Evolutionary conservation across 2,797 vertebrate genomes (phyloP).

Genomic region (Huso huso): DNA sequence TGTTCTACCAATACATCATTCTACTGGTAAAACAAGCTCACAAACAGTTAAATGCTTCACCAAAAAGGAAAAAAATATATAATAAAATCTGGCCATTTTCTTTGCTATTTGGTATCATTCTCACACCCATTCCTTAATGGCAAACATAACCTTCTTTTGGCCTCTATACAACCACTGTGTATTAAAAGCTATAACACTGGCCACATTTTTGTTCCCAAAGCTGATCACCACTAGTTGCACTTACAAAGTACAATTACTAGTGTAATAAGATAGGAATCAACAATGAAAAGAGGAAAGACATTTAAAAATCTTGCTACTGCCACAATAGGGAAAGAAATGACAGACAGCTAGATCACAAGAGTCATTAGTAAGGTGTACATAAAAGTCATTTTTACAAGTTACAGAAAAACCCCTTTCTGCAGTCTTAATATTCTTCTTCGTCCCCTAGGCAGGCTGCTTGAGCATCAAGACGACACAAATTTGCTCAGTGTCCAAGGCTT

Average conservation of each 20-base stretch:
- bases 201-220: slow-evolving; percentile 50
- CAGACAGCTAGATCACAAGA: slow-evolving; percentile 68
- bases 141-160: slow-evolving; percentile 41
- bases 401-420: slow-evolving; percentile 45
- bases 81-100: slow-evolving; percentile 61
- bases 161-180: slow-evolving; percentile 46
- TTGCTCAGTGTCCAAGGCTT: slow-evolving; percentile 63
- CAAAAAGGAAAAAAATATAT: slow-evolving; percentile 44
- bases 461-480: slow-evolving; percentile 43
- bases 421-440: slow-evolving; percentile 29
- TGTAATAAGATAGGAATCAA: slow-evolving; percentile 54
- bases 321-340: slow-evolving; percentile 63
- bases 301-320: slow-evolving; percentile 55
- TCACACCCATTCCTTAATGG: slow-evolving; percentile 59
- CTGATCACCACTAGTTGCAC: slow-evolving; percentile 60
- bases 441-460: slow-evolving; percentile 34
- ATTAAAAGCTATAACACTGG: slow-evolving; percentile 54
- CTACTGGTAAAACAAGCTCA: slow-evolving; percentile 84
- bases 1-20: slow-evolving; percentile 74
- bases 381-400: slow-evolving; percentile 49
- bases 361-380: slow-evolving; percentile 72
- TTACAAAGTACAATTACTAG: slow-evolving; percentile 69
- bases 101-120: slow-evolving; percentile 73
- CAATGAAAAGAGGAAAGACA: slow-evolving; percentile 38
- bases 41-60: slow-evolving; percentile 73